A percentile compares a stretch with the other conserved stretches of the same genome.
phyloP scores from a whole-genome alignment of 2,888 invertebrate genomes.

The Nomada flava region DNA sequence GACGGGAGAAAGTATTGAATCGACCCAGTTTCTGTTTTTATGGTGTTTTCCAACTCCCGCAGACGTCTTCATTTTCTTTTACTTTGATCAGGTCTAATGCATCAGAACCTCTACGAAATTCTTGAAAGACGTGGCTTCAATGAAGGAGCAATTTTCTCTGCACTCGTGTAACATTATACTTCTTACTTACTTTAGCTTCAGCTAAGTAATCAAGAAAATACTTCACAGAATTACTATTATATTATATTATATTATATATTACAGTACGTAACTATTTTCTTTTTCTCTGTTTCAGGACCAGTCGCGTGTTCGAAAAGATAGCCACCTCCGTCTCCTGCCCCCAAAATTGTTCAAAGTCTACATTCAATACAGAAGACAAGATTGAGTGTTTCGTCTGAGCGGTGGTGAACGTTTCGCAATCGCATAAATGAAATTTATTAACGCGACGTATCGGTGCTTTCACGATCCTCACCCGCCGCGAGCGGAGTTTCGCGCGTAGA shows the following conservation, averaged over 20 bases:
- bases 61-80: not conserved
- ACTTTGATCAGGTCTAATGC: slow-evolving; percentile 1
- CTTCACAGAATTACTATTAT: no score
- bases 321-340: not conserved
- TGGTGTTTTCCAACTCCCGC: not conserved
- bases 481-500: slow-evolving; percentile 3
- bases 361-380: no score
- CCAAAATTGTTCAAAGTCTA: no score
- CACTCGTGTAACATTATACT: not conserved
- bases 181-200: not conserved
- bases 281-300: slow-evolving; percentile 47
- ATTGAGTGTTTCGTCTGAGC: not conserved
- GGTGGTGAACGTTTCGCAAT: not conserved
- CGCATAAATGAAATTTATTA: slow-evolving; percentile 50
- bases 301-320: not conserved
- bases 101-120: not conserved
- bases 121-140: not conserved
- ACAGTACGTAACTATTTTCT: not conserved
- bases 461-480: slow-evolving; percentile 27
- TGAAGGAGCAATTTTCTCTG: not conserved
- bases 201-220: not conserved
- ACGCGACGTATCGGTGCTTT: slow-evolving; percentile 29
- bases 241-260: no score
- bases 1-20: slow-evolving; percentile 8
- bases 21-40: slow-evolving; percentile 4